phyloP scores from a whole-genome alignment of 37 sponge, comb jelly and placozoan species.

The Crambe crambe region DNA sequence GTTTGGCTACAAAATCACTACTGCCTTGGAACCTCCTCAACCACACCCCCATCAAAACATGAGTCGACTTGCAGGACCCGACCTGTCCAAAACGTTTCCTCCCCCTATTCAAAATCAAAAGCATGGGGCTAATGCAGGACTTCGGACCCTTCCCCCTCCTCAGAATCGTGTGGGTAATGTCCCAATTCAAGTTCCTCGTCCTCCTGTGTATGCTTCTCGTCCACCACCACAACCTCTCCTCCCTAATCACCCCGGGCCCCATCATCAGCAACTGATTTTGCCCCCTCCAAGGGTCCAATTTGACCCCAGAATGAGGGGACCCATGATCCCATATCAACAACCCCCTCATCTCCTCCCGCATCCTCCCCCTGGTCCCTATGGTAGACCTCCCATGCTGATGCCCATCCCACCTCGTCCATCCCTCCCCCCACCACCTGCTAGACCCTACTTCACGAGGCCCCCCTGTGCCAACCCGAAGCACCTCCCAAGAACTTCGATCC shows the following conservation, averaged over 20 bases:
- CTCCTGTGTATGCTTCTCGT: neutral
- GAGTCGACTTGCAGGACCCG: neutral
- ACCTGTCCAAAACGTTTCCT: conserved; percentile 19
- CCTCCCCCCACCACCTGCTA: neutral
- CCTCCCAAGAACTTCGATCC: neutral
- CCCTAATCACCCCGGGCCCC: too few relatives aligned
- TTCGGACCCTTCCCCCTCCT: neutral
- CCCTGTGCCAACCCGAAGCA: conserved; percentile 9
- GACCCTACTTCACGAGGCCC: neutral
- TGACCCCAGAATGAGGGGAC: neutral
- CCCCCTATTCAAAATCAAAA: conserved; percentile 9
- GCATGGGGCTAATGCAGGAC: neutral
- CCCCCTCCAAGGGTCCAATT: neutral
- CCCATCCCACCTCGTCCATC: conserved; percentile 4
- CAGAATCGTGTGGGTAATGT: neutral
- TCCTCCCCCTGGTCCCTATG: neutral
- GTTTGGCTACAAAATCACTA: conserved; percentile 60
- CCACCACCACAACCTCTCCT: too few relatives aligned
- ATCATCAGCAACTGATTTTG: too few relatives aligned
- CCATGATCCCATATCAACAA: neutral
- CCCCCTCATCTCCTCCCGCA: neutral
- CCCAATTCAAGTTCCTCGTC: neutral
- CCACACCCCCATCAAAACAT: neutral
- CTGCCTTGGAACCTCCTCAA: conserved; percentile 20
- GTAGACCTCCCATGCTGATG: neutral